Evolutionary conservation across 2,113 vertebrate species (phyloP).

Genomic region (Ictidomys tridecemlineatus): DNA sequence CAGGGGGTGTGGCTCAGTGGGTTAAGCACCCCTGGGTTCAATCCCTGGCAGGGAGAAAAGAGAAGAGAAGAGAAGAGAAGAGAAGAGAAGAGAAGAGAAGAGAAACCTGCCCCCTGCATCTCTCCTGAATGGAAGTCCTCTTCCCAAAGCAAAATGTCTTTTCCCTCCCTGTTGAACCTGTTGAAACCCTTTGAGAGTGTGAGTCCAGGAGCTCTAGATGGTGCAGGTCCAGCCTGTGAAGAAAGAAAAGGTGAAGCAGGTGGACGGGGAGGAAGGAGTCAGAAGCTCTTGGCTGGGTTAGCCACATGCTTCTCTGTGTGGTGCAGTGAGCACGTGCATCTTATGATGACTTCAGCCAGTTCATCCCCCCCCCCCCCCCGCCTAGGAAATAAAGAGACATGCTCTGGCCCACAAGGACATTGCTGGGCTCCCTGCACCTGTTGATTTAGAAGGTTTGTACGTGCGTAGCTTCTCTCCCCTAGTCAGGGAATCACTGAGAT

Average conservation of each 20-base stretch:
- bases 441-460: neutral
- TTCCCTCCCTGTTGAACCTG: neutral
- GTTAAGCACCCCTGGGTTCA: no score
- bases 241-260: neutral
- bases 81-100: no score
- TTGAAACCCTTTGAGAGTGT: neutral
- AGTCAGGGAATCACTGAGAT: neutral
- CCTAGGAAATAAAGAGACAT: neutral
- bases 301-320: neutral
- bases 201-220: neutral
- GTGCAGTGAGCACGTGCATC: neutral
- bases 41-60: no score
- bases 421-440: neutral
- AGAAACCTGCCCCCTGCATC: no score
- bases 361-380: neutral
- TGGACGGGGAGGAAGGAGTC: neutral
- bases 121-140: no score
- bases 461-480: neutral
- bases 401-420: neutral
- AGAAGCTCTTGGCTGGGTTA: neutral
- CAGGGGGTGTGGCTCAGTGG: no score
- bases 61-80: no score
- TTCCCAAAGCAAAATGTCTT: neutral
- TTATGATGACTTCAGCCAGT: neutral
- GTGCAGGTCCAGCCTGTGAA: neutral